Evolutionary conservation across 2,888 invertebrate species (phyloP), one percentile per base, ranked within the genome.

Genomic region (Cephus runcator): DNA sequence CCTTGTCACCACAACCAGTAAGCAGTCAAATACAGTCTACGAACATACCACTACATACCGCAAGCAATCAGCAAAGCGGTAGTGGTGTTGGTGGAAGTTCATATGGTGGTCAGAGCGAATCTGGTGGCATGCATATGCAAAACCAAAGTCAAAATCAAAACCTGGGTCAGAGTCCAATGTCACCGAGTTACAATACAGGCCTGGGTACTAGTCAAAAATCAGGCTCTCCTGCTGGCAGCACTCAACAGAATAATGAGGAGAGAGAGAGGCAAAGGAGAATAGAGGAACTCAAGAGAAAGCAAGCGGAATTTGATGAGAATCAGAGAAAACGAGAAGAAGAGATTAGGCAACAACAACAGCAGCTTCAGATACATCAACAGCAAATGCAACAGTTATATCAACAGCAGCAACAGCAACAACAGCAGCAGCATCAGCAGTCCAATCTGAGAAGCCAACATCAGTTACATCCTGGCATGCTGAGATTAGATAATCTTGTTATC

Each of bases 201-300:
- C 36, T 83, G 30, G 86, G 87, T 76, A 82, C 84, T 79, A 85
- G 81, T 84, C 88, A 88, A 68, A 91, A 89, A 69, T 74, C 83
- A 69, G 23, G 56, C 9, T 69, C 80, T 11, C 82, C 84, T 0
- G 80, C 82, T 36, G 80, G 75, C 34, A 81, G 75, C 34, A 75
- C 80, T 23, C 79, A 85, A 34, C 89, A 89, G 40, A 81, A 84
- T 11, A 90, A 87, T 73, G 93, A 92, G 78, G 92, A 92, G 23
- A 88, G 90, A 76, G 93, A 92, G 83, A 89, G 91, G 82, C 91
- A 92, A 71, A 91, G 92, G 74, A 92, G 93, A 84, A 92, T 93
- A 36, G 94, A 94, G 73, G 94, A 94, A 76, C 91, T 93, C 76
- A 92, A 93, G 78, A 91, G 92, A 76, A 93, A 93, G 69, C 93